phyloP scores from a whole-genome alignment of 2,113 vertebrate genomes.

The Marmota monax region DNA sequence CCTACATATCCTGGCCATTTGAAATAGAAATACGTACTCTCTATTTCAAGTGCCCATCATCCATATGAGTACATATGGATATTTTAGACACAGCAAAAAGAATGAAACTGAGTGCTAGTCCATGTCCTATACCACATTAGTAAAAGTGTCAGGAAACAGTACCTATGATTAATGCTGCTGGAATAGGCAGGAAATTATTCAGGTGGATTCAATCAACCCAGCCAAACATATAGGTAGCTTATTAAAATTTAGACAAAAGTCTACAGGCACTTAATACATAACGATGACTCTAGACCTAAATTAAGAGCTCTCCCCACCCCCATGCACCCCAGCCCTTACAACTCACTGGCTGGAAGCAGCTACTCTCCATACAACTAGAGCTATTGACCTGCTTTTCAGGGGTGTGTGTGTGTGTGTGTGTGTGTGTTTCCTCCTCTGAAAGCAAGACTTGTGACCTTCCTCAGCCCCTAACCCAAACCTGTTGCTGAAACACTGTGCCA shows the following conservation, averaged over 20 bases:
- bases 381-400: slow-evolving; percentile 67
- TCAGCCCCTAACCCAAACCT: not conserved
- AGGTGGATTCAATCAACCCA: slow-evolving; percentile 85
- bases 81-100: slow-evolving; percentile 60
- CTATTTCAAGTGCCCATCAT: slow-evolving; percentile 4
- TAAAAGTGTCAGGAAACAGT: slow-evolving; percentile 81
- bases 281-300: slow-evolving; percentile 76
- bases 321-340: not conserved
- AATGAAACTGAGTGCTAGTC: slow-evolving; percentile 73
- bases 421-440: not conserved
- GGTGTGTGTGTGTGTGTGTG: not conserved
- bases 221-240: slow-evolving; percentile 83
- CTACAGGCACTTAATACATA: slow-evolving; percentile 84
- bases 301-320: slow-evolving; percentile 64
- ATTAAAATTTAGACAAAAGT: slow-evolving; percentile 85
- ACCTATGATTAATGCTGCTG: slow-evolving; percentile 83
- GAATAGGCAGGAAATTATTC: slow-evolving; percentile 85
- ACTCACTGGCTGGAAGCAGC: slow-evolving; percentile 30
- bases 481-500: slow-evolving; percentile 31
- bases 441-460: slow-evolving; percentile 51
- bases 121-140: slow-evolving; percentile 72
- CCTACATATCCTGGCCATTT: not conserved
- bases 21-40: slow-evolving; percentile 33
- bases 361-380: slow-evolving; percentile 47
- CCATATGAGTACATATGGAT: not conserved